Base-by-base conservation (phyloP, 2,797 vertebrate genomes). In the Sciaenops ocellatus region DNA sequence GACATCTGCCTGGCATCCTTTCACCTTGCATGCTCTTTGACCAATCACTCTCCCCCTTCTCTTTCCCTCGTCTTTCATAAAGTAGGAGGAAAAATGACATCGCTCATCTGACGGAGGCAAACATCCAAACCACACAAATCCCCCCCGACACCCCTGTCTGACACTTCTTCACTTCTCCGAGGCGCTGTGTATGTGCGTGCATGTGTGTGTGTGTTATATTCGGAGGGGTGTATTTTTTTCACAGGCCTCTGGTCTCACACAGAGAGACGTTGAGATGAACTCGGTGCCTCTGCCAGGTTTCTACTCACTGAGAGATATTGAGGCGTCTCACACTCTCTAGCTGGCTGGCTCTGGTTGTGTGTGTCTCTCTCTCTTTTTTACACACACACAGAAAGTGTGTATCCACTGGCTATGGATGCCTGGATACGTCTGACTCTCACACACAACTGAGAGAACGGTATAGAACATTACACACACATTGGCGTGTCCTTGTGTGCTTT, bases 1-100 rank as follows among this genome's bases (percentile, higher is more conserved):
- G 93, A 94, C 88, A 92, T 92, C 79, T 91, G 84, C 88, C 85
- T 93, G 89, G 91, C 92, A 93, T 92, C 77, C 48, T 72, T 87
- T 93, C 89, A 92, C 93, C 92, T 93, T 68, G 80, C 72, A 84
- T 91, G 89, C 90, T 92, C 90, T 92, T 70, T 89, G 87, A 88
- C 89, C 88, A 86, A 68, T 90, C 72, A 66, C 78, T 70, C 80
- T 52, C 77, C 65, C 66, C 74, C 34, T 38, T 38, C 34, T 38
- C 34, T 38, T 73, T 75, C 74, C 75, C 66, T 79, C 64, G 46
- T 82, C 82, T 90, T 86, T 90, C 78, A 90, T 85, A 79, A 91
- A 89, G 79, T 15, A 79, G 78, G 77, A 89, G 83, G 80, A 76
- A 88, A 90, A 90, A 90, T 87, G 70, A 86, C 91, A 92, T 92